Percentiles rank a stretch among this genome's conserved stretches.
Evolutionary conservation across 1,140 invertebrate species (phyloP).

Genomic region (Gryon sp.): DNA sequence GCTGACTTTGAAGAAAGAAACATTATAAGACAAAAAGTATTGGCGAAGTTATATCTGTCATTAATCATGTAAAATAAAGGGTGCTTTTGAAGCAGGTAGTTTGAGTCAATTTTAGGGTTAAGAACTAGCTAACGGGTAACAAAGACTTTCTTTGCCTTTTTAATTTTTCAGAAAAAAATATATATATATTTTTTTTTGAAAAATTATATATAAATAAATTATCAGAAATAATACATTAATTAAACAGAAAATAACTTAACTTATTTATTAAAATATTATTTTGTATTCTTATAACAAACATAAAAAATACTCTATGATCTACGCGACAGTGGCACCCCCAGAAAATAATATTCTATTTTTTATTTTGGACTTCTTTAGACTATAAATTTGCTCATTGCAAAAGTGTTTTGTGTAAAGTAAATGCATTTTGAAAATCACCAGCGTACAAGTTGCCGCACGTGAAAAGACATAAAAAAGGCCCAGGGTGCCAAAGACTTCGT

Average conservation of each 20-base stretch:
- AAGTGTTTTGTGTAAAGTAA: slow-evolving; percentile 31
- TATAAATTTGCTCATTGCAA: slow-evolving; percentile 37
- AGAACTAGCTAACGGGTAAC: slow-evolving; percentile 24
- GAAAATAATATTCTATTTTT: no score
- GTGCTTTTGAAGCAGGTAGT: slow-evolving; percentile 42
- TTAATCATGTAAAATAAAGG: slow-evolving; percentile 29
- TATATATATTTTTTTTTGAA: no score
- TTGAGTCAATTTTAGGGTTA: slow-evolving; percentile 2
- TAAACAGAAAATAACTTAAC: no score
- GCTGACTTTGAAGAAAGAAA: slow-evolving; percentile 4
- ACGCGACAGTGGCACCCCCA: no score
- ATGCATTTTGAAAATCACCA: slow-evolving; percentile 21
- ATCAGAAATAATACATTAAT: no score
- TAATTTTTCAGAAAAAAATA: no score
- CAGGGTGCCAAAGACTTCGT: slow-evolving; percentile 47
- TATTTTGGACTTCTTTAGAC: slow-evolving; percentile 6
- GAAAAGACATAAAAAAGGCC: slow-evolving; percentile 46
- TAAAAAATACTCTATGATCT: no score
- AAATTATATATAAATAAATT: no score
- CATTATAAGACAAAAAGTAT: slow-evolving; percentile 17
- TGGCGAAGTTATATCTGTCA: slow-evolving; percentile 27
- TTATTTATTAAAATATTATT: no score
- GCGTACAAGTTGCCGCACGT: slow-evolving; percentile 3
- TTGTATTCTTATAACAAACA: no score
- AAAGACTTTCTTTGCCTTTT: slow-evolving; percentile 33